These are phyloP conservation scores for Sepiola atlantica DNA, from an alignment of 2,888 invertebrate genomes.

Conservation along the genomic window DNA sequence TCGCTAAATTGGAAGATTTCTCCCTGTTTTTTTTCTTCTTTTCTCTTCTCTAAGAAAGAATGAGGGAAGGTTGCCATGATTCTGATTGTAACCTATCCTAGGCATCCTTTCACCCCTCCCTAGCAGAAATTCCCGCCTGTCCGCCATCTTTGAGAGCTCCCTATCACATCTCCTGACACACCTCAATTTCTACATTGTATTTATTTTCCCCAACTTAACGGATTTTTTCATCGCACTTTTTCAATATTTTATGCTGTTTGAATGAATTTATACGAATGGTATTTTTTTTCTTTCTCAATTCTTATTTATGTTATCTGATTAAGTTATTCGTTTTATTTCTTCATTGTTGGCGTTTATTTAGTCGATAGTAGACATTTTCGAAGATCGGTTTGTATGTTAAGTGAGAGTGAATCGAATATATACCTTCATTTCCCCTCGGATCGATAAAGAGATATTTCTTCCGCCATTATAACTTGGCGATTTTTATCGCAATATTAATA, in stretches of 20 bases:
- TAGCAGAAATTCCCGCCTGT: background rate
- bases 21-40: background rate
- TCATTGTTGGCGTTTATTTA: constrained; percentile 45
- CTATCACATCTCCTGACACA: background rate
- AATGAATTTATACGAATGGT: background rate
- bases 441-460: background rate
- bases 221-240: background rate
- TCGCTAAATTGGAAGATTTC: constrained; percentile 6
- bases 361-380: background rate
- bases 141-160: background rate
- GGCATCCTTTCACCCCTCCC: background rate
- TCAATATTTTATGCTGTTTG: background rate
- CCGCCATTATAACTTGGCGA: background rate
- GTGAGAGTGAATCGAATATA: background rate
- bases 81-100: background rate
- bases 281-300: background rate
- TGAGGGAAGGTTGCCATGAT: background rate
- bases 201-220: constrained; percentile 36
- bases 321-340: constrained; percentile 3
- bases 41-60: background rate
- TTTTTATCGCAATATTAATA: background rate
- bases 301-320: constrained; percentile 38
- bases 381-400: background rate
- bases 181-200: background rate
- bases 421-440: background rate